A percentile compares a stretch with the other conserved stretches of the same genome.
Conservation (phyloP, 2,113 vertebrate species). For the Tor tambroides region DNA sequence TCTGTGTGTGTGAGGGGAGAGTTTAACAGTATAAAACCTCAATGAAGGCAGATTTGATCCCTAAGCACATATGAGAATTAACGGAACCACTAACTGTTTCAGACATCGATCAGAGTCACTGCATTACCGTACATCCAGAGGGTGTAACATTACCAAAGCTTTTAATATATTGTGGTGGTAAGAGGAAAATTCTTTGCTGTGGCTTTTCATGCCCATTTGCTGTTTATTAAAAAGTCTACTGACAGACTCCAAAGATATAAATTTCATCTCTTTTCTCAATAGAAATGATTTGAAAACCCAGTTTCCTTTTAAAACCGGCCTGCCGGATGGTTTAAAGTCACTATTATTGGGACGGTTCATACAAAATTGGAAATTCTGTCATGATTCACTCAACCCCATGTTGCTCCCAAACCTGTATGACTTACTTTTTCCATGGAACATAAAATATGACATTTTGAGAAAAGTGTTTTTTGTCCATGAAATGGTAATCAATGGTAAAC, state of each 20-base stretch:
- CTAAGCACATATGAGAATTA: not conserved
- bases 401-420: not conserved
- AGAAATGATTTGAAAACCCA: not conserved
- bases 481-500: not conserved
- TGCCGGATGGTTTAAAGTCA: not conserved
- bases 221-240: not conserved
- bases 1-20: not conserved
- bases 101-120: constrained; percentile 32
- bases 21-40: not conserved
- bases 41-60: not conserved
- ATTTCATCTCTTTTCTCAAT: not conserved
- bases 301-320: not conserved
- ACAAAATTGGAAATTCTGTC: not conserved
- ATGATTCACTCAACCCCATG: not conserved
- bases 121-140: not conserved
- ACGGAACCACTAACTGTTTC: constrained; percentile 16
- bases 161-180: constrained; percentile 37
- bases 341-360: not conserved
- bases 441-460: not conserved
- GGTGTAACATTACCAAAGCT: constrained; percentile 17
- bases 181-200: not conserved
- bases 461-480: not conserved
- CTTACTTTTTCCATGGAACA: not conserved
- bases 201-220: not conserved
- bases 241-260: not conserved